A percentile compares a stretch with the other conserved stretches of the same genome.
These are phyloP conservation scores for Cuculus canorus DNA, from an alignment of 2,797 vertebrate species.

Conservation along the genomic window DNA sequence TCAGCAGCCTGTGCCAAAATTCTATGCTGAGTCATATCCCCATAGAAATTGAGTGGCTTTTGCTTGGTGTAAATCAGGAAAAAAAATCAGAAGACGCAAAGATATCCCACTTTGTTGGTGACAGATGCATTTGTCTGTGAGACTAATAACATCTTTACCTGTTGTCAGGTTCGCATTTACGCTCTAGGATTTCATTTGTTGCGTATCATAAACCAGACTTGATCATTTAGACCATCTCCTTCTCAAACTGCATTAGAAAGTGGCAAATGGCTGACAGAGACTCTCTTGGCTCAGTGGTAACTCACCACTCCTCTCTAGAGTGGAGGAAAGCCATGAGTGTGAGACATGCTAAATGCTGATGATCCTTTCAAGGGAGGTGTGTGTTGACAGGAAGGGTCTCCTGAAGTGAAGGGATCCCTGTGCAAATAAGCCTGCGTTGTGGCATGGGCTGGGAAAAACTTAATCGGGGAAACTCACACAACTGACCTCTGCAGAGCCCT, in stretches of 20 bases:
- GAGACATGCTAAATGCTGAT: fast-evolving
- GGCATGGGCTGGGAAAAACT: neutral
- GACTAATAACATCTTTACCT: neutral
- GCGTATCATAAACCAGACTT: neutral
- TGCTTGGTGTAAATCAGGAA: neutral
- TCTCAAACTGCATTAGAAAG: neutral
- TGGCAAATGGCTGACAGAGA: neutral
- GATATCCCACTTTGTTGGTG: neutral
- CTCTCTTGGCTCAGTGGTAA: fast-evolving
- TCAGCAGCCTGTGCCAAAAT: slow-evolving; percentile 10
- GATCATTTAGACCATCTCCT: neutral
- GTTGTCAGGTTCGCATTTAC: neutral
- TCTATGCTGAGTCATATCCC: neutral
- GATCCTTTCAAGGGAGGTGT: neutral
- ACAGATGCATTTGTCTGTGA: neutral
- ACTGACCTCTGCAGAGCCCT: neutral
- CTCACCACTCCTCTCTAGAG: neutral
- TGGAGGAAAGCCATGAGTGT: neutral
- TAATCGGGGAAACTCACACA: neutral
- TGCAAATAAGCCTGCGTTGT: neutral
- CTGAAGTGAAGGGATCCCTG: neutral
- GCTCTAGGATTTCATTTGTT: neutral
- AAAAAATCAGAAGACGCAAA: neutral
- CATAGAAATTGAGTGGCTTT: neutral
- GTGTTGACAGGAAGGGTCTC: neutral